Percentiles rank a stretch among this genome's conserved stretches.
These are phyloP conservation scores for Salvelinus sp. DNA, from an alignment of 2,113 vertebrate species.

Conservation along the genomic window DNA sequence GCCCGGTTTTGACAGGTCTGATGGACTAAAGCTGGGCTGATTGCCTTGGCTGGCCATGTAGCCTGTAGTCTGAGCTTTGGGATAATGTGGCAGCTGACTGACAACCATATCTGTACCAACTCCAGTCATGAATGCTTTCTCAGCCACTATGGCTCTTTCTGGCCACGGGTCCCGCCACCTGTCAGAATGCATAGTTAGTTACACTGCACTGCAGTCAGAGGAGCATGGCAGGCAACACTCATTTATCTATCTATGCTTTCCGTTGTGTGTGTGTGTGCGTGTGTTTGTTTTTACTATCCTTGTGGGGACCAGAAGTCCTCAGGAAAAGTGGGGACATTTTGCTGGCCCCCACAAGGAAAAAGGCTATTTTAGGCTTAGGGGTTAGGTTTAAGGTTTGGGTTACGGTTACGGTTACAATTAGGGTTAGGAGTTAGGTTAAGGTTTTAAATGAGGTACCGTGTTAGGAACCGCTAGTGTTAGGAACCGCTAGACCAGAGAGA, in stretches of 20 bases:
- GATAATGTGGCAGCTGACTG: conserved; percentile 38
- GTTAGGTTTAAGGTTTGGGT: too few species aligned
- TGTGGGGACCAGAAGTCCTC: too few species aligned
- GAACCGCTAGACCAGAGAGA: background rate
- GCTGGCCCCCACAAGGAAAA: too few species aligned
- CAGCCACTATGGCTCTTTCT: conserved; percentile 9
- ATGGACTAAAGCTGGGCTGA: conserved; percentile 17
- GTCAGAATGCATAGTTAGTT: conserved; percentile 25
- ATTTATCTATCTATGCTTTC: conserved; percentile 10
- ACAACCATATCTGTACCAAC: conserved; percentile 19
- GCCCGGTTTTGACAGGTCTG: conserved; percentile 30
- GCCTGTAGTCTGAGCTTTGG: background rate
- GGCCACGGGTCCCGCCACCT: background rate
- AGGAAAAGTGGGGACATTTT: too few species aligned
- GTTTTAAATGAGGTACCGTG: background rate
- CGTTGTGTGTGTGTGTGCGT: too few species aligned
- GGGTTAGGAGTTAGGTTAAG: too few species aligned
- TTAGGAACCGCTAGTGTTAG: background rate
- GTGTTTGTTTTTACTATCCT: too few species aligned
- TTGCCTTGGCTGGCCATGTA: conserved; percentile 16
- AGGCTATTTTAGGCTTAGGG: too few species aligned
- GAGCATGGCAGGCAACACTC: conserved; percentile 5
- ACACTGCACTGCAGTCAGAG: conserved; percentile 4
- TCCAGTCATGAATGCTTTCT: conserved; percentile 34
- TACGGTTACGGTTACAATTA: too few species aligned